Evolutionary conservation across 2,797 vertebrate genomes (phyloP).

Genomic region (Tokudaia tokunoshimensis): DNA sequence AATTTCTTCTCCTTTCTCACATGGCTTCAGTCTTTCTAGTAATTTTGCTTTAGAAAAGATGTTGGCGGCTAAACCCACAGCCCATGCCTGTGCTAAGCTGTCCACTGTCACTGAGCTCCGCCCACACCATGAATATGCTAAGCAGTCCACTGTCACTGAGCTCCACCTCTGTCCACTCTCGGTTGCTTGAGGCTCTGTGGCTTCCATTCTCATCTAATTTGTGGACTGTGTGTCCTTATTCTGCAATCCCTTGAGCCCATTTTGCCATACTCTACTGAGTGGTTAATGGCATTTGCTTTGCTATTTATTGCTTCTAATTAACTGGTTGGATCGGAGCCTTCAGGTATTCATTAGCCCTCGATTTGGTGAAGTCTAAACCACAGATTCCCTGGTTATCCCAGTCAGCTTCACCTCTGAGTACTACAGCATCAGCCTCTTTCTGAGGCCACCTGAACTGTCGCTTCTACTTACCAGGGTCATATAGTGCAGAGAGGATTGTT

Average conservation of each 20-base stretch:
- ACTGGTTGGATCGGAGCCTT: slow-evolving; percentile 60
- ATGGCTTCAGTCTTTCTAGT: not conserved
- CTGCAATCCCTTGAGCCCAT: slow-evolving; percentile 63
- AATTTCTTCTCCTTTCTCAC: not conserved
- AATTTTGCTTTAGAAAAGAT: not conserved
- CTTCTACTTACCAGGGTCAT: not conserved
- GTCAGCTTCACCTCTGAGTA: not conserved
- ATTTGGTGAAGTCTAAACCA: slow-evolving; percentile 58
- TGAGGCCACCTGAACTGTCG: not conserved
- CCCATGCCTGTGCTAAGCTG: no score
- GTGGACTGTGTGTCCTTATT: not conserved
- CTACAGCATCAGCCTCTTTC: not conserved
- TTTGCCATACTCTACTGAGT: slow-evolving; percentile 46
- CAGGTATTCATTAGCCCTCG: slow-evolving; percentile 68
- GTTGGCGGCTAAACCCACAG: not conserved
- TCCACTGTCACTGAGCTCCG: no score
- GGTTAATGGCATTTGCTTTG: slow-evolving; percentile 68
- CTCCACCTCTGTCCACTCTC: not conserved
- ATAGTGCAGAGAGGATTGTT: not conserved
- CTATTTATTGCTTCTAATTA: slow-evolving; percentile 81
- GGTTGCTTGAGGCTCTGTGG: slow-evolving; percentile 26
- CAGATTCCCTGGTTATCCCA: not conserved
- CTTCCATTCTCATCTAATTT: slow-evolving; percentile 58
- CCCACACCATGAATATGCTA: not conserved
- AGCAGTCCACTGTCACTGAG: no score